Evolutionary conservation across 2,797 vertebrate genomes (phyloP), one percentile per base, ranked within the genome.

Genomic region (Columba guinea): DNA sequence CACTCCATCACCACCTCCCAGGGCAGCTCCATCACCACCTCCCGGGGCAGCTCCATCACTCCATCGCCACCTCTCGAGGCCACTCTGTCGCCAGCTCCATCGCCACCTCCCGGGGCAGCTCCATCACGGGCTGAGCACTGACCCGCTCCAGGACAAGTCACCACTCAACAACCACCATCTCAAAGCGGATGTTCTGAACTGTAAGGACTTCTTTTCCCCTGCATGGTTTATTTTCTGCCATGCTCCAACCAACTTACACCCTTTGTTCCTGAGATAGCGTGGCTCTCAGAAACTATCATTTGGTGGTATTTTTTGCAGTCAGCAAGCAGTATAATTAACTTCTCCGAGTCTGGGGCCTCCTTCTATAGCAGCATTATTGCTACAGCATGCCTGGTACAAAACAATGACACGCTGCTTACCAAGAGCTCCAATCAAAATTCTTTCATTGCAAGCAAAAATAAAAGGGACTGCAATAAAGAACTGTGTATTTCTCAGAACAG

Each of bases 131-230:
- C 39, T 5, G 39, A 39, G 39, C 39, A 41, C 41, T 7, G 17
- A 19, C 17, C 7, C 44, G 44, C 67, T 48, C 37, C n/a, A 21
- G 37, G 28, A 69, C 7, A 68, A 94, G 60, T 28, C 39, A 3
- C 13, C 30, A 49, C 55, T 58, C 5, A 0, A 13, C 0, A 0
- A 3, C 12, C 9, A 1, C 6, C 28, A 18, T 26, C 80, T 49
- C 8, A 0, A 80, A 84, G 41, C 8, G 8, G 10, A 39, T 69
- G 37, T n/a, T 69, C 89, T 75, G 75, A 84, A 63, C 67, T 5
- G 1, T 7, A 39, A 46, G 27, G 60, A 49, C 1, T 4, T 28
- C 6, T 41, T 76, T 76, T 28, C 16, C 55, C 44, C 53, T 12
- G 28, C 21, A 13, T 2, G 21, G 70, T 64, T 90, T 77, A 27